phyloP scores from a whole-genome alignment of 2,113 vertebrate genomes.

The Arothron firmamentum region DNA sequence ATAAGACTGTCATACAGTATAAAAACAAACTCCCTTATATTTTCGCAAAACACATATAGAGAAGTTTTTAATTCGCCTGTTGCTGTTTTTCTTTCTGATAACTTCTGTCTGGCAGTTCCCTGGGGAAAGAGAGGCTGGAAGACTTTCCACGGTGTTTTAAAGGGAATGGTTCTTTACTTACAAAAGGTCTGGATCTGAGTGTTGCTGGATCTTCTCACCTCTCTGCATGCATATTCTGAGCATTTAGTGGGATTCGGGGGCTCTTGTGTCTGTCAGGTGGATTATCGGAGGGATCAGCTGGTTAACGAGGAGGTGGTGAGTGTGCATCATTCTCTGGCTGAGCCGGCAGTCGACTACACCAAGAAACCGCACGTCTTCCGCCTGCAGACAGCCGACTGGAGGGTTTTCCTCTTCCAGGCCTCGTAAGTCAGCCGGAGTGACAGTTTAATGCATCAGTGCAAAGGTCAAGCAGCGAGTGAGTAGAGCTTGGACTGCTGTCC shows the following conservation, averaged over 20 bases:
- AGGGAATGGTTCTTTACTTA: conserved; percentile 85
- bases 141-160: conserved; percentile 82
- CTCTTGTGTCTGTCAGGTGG: conserved; percentile 63
- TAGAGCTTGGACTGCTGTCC: background rate
- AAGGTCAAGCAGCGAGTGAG: background rate
- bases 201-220: background rate
- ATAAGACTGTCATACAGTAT: too few species aligned
- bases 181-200: conserved; percentile 77
- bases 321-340: conserved; percentile 87
- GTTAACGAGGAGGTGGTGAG: conserved; percentile 83
- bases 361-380: conserved; percentile 88
- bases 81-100: conserved; percentile 8
- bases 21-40: too few species aligned
- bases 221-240: background rate
- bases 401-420: conserved; percentile 88
- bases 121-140: conserved; percentile 93
- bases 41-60: background rate
- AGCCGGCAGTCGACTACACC: conserved; percentile 80
- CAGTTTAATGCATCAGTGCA: background rate
- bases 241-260: background rate
- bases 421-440: conserved; percentile 75
- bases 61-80: background rate
- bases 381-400: conserved; percentile 87
- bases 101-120: conserved; percentile 71
- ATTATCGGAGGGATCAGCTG: conserved; percentile 68